Evolutionary conservation across 2,113 vertebrate species (phyloP), one percentile per base, ranked within the genome.

Genomic region (Lipotes vexillifer): DNA sequence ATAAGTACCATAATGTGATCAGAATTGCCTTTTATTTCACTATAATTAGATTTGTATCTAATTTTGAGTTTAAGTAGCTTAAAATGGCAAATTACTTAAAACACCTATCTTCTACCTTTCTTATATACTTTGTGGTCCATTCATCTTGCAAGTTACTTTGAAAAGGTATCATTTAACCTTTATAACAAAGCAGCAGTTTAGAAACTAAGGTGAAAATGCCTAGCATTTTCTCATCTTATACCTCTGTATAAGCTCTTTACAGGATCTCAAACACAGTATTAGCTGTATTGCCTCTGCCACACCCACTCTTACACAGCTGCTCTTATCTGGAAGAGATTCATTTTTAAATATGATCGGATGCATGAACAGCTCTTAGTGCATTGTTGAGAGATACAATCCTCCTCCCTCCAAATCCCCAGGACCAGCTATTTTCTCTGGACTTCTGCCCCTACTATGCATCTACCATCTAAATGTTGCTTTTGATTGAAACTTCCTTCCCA

Each of bases 41-140:
- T 33, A 57, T 89, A 88, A 85, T 88, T 71, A 80, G 65, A 90
- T 71, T 75, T 87, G 71, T 36, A 25, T n/a, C 11, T 55, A 81
- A 68, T 91, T 96, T 78, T 88, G 55, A 94, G 44, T 86, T 61
- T 17, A 97, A 92, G 49, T 88, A 8, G 52, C 33, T 92, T 59
- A 91, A 91, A 91, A 69, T 81, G 65, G 55, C 33, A 81, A 94
- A 66, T 77, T 71, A 88, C 29, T 84, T 88, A 66, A 93, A 93
- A 74, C 17, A 65, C 17, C 18, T n/a, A 63, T 6, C 55, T 86
- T 68, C 29, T 92, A 38, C 46, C 9, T 83, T 89, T 68, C 33
- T 68, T 74, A 33, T 33, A 89, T 75, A 66, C 33, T 93, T 46
- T 74, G 23, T 13, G 44, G 21, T 46, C 36, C 65, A 92, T 88